Evolutionary conservation across 2,888 invertebrate genomes (phyloP).

Genomic region (Lapara coniferarum): DNA sequence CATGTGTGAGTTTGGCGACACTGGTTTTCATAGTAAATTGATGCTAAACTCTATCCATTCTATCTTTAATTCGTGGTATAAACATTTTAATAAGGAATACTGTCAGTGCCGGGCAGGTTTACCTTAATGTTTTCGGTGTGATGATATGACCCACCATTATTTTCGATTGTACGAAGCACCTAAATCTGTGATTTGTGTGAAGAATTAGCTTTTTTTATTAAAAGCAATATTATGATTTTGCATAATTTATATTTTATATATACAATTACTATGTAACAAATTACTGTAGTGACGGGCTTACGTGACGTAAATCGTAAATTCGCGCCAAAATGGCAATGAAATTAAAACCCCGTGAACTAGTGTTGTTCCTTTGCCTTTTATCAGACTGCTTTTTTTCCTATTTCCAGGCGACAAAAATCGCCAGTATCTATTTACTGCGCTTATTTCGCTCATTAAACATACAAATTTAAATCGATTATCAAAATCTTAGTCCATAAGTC

Average conservation of each 20-base stretch:
- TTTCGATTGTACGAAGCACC: conserved; percentile 34
- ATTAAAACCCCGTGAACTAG: too few relatives aligned
- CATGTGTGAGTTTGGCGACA: too few relatives aligned
- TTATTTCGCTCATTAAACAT: background rate
- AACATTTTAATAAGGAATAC: too few relatives aligned
- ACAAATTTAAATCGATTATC: background rate
- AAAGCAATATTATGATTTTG: background rate
- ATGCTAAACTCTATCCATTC: too few relatives aligned
- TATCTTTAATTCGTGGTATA: too few relatives aligned
- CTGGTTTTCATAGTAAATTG: too few relatives aligned
- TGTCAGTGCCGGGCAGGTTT: background rate
- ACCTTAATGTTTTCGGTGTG: conserved; percentile 29
- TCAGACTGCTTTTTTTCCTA: background rate
- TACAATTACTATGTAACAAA: background rate
- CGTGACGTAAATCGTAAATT: background rate
- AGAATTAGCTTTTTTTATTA: background rate
- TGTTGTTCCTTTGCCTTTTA: background rate
- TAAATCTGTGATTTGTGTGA: conserved; percentile 45
- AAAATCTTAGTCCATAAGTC: conserved; percentile 2
- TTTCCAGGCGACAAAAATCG: background rate
- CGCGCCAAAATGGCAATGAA: background rate
- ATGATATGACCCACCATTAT: conserved; percentile 36
- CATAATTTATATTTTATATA: conserved; percentile 8
- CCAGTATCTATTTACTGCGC: background rate
- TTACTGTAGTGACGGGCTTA: background rate